A percentile compares a stretch with the other conserved stretches of the same genome.
These are phyloP conservation scores for Empis stercorea DNA, from an alignment of 2,888 invertebrate species.

Conservation along the genomic window DNA sequence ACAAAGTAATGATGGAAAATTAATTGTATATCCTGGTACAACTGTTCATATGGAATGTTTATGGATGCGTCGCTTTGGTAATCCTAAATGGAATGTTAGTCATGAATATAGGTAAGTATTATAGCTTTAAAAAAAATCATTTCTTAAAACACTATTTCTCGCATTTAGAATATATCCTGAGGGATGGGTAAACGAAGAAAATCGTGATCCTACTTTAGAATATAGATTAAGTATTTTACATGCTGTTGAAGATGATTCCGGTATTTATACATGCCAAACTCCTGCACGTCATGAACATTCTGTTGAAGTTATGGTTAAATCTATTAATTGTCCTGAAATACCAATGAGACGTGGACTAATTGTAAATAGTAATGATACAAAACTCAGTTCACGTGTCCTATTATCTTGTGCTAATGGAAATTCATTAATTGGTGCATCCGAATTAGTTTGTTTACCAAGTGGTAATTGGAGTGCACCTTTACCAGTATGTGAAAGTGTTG, in stretches of 20 bases:
- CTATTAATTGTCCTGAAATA: constrained; percentile 66
- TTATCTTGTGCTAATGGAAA: constrained; percentile 72
- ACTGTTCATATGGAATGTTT: constrained; percentile 79
- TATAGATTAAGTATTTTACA: constrained; percentile 69
- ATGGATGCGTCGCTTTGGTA: constrained; percentile 75
- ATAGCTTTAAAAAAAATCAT: not conserved
- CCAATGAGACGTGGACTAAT: constrained; percentile 61
- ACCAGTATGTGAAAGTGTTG: constrained; percentile 75
- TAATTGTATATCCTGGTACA: constrained; percentile 75
- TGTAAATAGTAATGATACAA: constrained; percentile 56
- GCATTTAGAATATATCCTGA: constrained; percentile 52
- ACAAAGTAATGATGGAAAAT: constrained; percentile 72
- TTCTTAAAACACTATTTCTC: too few species aligned
- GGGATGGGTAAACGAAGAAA: constrained; percentile 67
- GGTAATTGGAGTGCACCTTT: constrained; percentile 76
- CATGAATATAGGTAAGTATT: constrained; percentile 45
- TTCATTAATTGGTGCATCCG: constrained; percentile 61
- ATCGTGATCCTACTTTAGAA: constrained; percentile 64
- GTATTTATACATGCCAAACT: constrained; percentile 70
- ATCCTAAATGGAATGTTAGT: constrained; percentile 72
- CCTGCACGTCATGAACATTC: constrained; percentile 71
- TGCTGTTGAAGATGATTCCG: constrained; percentile 73
- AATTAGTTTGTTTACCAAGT: constrained; percentile 63
- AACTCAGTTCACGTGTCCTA: constrained; percentile 57
- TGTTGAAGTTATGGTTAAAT: constrained; percentile 65